Conservation (phyloP, 2,888 invertebrate genomes). For the Habrosyne pyritoides region DNA sequence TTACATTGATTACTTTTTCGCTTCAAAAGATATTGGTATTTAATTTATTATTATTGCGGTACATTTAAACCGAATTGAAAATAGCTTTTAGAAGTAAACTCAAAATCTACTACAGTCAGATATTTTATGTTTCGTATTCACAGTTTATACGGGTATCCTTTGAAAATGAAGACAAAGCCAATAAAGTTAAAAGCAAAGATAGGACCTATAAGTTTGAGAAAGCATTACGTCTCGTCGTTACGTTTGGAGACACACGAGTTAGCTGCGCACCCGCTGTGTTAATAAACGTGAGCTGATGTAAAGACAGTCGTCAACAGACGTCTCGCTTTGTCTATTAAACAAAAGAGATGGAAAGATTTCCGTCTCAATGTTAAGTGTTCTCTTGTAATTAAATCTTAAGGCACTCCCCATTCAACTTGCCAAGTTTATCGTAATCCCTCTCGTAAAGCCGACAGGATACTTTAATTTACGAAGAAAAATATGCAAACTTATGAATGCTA, state of each 20-base stretch:
- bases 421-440: constrained; percentile 11
- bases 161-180: neutral
- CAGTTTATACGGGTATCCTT: too few species aligned
- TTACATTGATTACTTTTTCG: constrained; percentile 31
- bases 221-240: neutral
- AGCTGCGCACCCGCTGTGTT: constrained; percentile 12
- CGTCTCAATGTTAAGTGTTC: constrained; percentile 54
- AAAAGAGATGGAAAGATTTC: constrained; percentile 44
- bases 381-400: constrained; percentile 53
- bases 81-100: neutral
- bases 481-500: neutral
- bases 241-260: neutral
- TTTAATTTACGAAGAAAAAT: neutral
- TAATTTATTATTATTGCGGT: constrained; percentile 3
- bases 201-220: neutral
- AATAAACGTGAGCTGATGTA: constrained; percentile 34
- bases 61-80: too few species aligned
- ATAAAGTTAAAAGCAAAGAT: neutral
- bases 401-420: constrained; percentile 36
- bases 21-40: constrained; percentile 26
- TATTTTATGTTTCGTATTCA: neutral
- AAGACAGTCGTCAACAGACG: constrained; percentile 36
- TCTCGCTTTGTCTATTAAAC: constrained; percentile 45
- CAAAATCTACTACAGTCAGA: neutral
- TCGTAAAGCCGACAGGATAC: neutral